These are phyloP conservation scores for Muscidifurax raptorellus DNA, from an alignment of 1,140 invertebrate genomes.

Conservation along the genomic window DNA sequence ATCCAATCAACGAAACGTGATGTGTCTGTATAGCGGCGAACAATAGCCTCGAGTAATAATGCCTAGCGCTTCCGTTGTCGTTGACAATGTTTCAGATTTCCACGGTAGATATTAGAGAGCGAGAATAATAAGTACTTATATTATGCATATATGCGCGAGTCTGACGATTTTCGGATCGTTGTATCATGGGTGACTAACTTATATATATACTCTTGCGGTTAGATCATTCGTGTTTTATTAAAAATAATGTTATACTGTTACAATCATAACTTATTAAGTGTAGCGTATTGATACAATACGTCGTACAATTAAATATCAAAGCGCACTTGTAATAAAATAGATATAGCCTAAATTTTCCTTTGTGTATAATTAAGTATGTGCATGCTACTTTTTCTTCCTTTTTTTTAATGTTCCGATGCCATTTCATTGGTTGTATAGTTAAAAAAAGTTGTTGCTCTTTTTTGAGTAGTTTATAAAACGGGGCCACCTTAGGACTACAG, in stretches of 20 bases:
- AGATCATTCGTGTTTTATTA: constrained; percentile 34
- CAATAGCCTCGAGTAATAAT: background rate
- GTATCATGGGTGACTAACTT: too few relatives aligned
- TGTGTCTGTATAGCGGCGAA: background rate
- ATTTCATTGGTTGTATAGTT: background rate
- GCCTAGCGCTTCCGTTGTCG: background rate
- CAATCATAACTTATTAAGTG: constrained; percentile 39
- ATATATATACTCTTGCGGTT: background rate
- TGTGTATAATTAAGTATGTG: constrained; percentile 20
- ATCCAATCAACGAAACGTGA: background rate
- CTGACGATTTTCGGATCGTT: too few relatives aligned
- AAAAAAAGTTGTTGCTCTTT: constrained; percentile 22
- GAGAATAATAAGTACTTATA: too few relatives aligned
- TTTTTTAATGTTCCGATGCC: background rate
- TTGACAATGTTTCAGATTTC: background rate
- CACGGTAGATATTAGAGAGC: background rate
- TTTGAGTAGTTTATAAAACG: constrained; percentile 28
- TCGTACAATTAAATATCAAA: constrained; percentile 33
- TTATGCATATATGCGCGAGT: background rate
- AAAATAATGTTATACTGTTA: constrained; percentile 13
- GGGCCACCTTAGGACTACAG: constrained; percentile 8
- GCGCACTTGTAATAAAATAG: background rate
- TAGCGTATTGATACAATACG: constrained; percentile 63
- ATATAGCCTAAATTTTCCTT: background rate
- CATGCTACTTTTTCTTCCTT: constrained; percentile 7